Evolutionary conservation across 2,797 vertebrate genomes (phyloP), one percentile per base, ranked within the genome.

Genomic region (Myotis findleyi): DNA sequence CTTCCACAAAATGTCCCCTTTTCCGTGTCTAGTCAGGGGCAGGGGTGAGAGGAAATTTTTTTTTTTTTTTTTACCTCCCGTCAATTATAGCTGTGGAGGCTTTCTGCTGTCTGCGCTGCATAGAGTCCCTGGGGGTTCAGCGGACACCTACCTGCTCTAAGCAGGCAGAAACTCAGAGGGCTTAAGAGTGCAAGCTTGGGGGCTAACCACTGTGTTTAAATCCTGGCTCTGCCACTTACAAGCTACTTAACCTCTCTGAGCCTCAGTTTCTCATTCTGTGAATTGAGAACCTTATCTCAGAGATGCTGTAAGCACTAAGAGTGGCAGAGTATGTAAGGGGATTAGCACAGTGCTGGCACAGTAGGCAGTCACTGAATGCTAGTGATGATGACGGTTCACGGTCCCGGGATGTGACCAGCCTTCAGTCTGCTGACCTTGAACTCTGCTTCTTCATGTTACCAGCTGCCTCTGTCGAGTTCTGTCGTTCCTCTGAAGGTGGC

Each of bases 71-170:
- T 44, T 18, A 36, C 47, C 33, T 73, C 41, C 47, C 66, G 8
- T 95, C 73, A 91, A 59, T 89, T 55, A 51, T 33, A 77, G 44
- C 49, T 76, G n/a, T 72, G 62, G 81, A 55, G 76, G n/a, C 72
- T 62, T 27, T 83, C 62, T 38, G 44, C 72, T 49, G 21, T 59
- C 75, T 62, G 57, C 57, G 33, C 69, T 75, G 77, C n/a, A 27
- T 14, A 17, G 44, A 30, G 64, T 36, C 80, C 80, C 14, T 47
- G 51, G 33, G 33, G 44, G n/a, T 64, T 80, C 53, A 68, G 79
- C 41, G 47, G 41, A 53, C 21, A 64, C 44, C 21, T 33, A 30
- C 59, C 59, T 36, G 30, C 20, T 91, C 4, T 30, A n/a, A 59
- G 36, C 57, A 30, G 51, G 18, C 36, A 75, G 92, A 59, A 36